These are phyloP conservation scores for Galerucella nymphaeae DNA, from an alignment of 2,888 invertebrate species.

Conservation along the genomic window DNA sequence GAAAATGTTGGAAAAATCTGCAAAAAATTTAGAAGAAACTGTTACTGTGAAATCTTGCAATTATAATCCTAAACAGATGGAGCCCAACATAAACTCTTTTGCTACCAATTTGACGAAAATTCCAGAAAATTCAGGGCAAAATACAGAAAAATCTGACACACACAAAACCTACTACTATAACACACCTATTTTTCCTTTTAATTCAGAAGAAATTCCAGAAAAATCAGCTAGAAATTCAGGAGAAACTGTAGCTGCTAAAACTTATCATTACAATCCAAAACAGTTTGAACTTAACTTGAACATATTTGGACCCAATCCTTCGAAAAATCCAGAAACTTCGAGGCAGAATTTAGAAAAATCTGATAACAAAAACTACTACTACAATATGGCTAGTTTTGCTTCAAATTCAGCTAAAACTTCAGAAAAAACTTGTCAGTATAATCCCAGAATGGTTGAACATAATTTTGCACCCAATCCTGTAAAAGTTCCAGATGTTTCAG, in stretches of 20 bases:
- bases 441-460: not conserved
- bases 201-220: not conserved
- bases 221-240: not conserved
- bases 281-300: slow-evolving; percentile 4
- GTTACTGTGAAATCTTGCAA: not conserved
- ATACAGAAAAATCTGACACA: not conserved
- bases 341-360: slow-evolving; percentile 1
- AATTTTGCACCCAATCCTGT: not conserved
- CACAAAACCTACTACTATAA: not conserved
- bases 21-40: not conserved
- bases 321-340: not conserved
- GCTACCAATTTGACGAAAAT: not conserved
- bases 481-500: not conserved
- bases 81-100: not conserved
- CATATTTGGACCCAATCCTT: not conserved
- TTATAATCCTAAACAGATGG: not conserved
- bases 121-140: not conserved
- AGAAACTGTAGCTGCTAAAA: not conserved
- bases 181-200: not conserved
- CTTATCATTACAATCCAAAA: not conserved
- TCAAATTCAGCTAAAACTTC: not conserved
- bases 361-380: not conserved
- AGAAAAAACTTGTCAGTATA: slow-evolving; percentile 2
- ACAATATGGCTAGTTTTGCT: not conserved
- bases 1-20: slow-evolving; percentile 4